A percentile compares a stretch with the other conserved stretches of the same genome.
phyloP scores from a whole-genome alignment of 2,888 invertebrate species.

The Pinctada fucata region DNA sequence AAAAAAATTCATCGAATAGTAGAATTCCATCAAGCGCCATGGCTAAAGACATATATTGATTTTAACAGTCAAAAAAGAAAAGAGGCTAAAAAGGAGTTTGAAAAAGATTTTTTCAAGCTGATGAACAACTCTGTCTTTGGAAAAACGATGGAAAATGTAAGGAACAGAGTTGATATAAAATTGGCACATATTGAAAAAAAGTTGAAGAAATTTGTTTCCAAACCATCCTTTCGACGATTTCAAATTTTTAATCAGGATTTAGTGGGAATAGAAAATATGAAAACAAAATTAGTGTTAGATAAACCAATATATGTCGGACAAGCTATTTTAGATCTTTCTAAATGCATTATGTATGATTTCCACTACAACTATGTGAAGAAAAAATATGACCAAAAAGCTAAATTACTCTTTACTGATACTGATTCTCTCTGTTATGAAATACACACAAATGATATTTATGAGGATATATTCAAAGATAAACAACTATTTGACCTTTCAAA shows the following conservation, averaged over 20 bases:
- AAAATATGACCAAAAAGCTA: conserved; percentile 11
- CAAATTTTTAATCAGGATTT: conserved; percentile 5
- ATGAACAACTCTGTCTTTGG: conserved; percentile 56
- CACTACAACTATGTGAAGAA: not conserved
- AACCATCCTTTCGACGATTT: not conserved
- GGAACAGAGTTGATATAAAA: conserved; percentile 12
- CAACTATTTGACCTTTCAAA: not conserved
- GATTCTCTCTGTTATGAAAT: not conserved
- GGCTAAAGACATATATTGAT: conserved; percentile 71
- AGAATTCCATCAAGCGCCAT: conserved; percentile 62
- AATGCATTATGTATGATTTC: too few species aligned
- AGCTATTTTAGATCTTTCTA: too few species aligned
- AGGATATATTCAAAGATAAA: not conserved
- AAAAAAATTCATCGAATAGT: conserved; percentile 65
- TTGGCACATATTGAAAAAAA: conserved; percentile 11
- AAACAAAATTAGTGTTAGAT: not conserved
- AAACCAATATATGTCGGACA: too few species aligned
- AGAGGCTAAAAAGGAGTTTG: conserved; percentile 67
- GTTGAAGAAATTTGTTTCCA: not conserved
- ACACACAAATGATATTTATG: conserved; percentile 17
- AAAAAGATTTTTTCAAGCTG: conserved; percentile 66
- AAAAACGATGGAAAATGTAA: conserved; percentile 21
- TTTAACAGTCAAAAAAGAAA: conserved; percentile 57
- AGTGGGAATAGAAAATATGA: not conserved
- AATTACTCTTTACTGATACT: conserved; percentile 26